Percentiles rank a stretch among this genome's conserved stretches.
Conservation (phyloP, 2,888 invertebrate genomes). For the Shargacucullia verbasci region DNA sequence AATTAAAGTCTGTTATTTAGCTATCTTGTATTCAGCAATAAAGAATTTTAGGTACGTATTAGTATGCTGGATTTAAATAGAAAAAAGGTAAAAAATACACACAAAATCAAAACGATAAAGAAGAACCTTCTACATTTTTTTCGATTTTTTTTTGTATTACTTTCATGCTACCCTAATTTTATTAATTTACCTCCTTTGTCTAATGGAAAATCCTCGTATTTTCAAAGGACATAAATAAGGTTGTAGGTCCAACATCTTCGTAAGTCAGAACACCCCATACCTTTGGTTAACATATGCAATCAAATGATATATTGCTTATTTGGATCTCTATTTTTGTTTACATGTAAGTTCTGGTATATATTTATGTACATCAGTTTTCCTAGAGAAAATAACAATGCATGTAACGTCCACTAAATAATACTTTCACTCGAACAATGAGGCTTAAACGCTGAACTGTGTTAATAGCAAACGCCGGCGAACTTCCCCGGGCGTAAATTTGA, state of each 20-base stretch:
- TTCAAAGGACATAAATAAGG: constrained; percentile 11
- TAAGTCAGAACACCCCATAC: constrained; percentile 13
- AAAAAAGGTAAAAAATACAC: too few relatives aligned
- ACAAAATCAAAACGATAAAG: too few relatives aligned
- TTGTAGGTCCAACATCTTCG: constrained; percentile 6
- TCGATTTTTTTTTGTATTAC: too few relatives aligned
- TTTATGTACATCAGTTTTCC: constrained; percentile 29
- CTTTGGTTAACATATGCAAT: constrained; percentile 13
- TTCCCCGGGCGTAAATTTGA: constrained; percentile 58
- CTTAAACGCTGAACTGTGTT: constrained; percentile 33
- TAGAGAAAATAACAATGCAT: constrained; percentile 29
- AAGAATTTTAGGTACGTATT: too few relatives aligned
- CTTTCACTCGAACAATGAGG: constrained; percentile 44
- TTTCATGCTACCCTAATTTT: too few relatives aligned
- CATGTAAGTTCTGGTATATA: too few relatives aligned
- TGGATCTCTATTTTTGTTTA: neutral
- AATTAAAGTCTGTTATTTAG: too few relatives aligned
- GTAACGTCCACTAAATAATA: constrained; percentile 41
- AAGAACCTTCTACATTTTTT: too few relatives aligned
- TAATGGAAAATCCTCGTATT: neutral
- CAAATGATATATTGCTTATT: constrained; percentile 21
- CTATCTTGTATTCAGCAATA: too few relatives aligned
- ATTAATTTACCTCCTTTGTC: neutral
- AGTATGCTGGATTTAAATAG: too few relatives aligned
- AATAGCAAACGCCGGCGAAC: constrained; percentile 24